Base-by-base conservation (phyloP, 1,140 invertebrate genomes). In the Sitophilus oryzae region DNA sequence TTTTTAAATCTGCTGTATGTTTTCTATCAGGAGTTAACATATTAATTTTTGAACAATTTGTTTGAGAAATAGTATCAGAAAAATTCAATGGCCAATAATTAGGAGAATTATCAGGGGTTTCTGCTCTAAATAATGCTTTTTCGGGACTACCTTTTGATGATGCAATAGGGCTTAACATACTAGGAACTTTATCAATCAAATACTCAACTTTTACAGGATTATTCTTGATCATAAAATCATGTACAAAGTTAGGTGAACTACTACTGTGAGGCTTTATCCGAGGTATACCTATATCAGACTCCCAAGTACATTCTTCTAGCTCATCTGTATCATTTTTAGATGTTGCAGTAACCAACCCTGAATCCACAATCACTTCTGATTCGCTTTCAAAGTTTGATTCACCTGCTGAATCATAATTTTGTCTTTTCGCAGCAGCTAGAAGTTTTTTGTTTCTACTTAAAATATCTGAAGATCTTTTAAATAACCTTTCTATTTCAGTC, bases 401-500 rank as follows among this genome's bases (percentile, higher is more conserved):
- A 8, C 14, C 11, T 25, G 18, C 20, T 10, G 47, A 49, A 1
- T 22, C 21, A 21, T 16, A 14, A 30, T 14, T 25, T 22, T 49
- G 50, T 37, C 40, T 25, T 56, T 43, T 46, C 10, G 53, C 56
- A 14, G 30, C 22, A 1, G 14, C 43, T 15, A 52, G 18, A 19
- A 60, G 44, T 22, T 25, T 40, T 42, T 45, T 56, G 20, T 60
- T 60, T 23, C 52, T 46, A 30, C 43, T 25, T 9, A 60, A 44
- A 30, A 56, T 42, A 30, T 52, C 41, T 21, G 19, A 16, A 0
- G 49, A 37, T 14, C 35, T 48, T 21, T 16, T 11, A 18, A 60
- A 54, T 20, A 61, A 35, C 35, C 37, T 23, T 38, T 58, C 49
- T 9, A 61, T n/a, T 25, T 61, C 59, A 8, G 52, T 45, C 20